phyloP scores from a whole-genome alignment of 2,797 vertebrate species.

The Fratercula arctica region DNA sequence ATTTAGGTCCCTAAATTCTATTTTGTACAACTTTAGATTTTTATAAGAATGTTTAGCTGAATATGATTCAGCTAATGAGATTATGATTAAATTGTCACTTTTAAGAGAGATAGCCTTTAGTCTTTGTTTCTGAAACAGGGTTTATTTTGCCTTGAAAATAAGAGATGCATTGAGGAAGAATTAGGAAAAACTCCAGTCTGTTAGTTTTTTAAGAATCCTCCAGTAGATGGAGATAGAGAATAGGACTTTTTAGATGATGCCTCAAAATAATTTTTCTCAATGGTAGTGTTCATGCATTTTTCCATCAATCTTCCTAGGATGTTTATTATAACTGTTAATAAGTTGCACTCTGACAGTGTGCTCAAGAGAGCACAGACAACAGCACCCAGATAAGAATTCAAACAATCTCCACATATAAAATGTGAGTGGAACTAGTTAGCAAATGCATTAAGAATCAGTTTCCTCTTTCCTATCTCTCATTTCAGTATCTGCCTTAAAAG shows the following conservation, averaged over 20 bases:
- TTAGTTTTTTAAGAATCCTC: background rate
- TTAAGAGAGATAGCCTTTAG: background rate
- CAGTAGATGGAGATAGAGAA: conserved; percentile 59
- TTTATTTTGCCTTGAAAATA: background rate
- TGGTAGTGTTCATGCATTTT: background rate
- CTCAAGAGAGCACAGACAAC: background rate
- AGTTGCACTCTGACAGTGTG: background rate
- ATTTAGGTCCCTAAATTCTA: background rate
- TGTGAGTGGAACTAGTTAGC: background rate
- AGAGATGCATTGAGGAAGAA: background rate
- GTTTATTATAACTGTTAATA: background rate
- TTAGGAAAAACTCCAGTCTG: background rate
- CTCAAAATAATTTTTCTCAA: background rate
- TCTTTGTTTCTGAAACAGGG: background rate
- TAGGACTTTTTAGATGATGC: background rate
- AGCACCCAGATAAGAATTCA: background rate
- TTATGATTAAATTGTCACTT: background rate
- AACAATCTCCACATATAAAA: background rate
- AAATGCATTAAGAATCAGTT: background rate
- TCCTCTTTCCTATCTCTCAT: background rate
- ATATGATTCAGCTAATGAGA: background rate
- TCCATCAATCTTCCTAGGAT: background rate
- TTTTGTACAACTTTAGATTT: background rate
- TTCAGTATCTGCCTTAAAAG: background rate
- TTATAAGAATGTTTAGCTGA: background rate